Evolutionary conservation across 2,113 vertebrate species (phyloP).

Genomic region (Mobula hypostoma): DNA sequence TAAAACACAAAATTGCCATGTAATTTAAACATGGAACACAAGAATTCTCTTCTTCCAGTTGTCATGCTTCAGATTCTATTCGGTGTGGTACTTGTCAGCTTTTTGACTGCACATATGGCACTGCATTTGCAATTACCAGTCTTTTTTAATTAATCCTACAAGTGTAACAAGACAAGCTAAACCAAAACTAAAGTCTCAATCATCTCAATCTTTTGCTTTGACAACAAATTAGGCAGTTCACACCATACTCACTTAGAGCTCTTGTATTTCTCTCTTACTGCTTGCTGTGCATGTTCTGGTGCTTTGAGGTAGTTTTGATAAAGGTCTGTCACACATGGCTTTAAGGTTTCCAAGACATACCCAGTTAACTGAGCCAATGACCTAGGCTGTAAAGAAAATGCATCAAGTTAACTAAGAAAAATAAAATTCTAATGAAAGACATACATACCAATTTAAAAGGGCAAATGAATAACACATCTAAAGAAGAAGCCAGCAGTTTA

Average conservation of each 20-base stretch:
- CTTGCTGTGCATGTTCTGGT: slow-evolving; percentile 82
- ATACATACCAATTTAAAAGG: not conserved
- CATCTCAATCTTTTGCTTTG: not conserved
- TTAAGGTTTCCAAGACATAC: slow-evolving; percentile 75
- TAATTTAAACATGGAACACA: not conserved
- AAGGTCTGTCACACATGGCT: slow-evolving; percentile 81
- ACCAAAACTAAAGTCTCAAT: not conserved
- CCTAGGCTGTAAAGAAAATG: slow-evolving; percentile 59
- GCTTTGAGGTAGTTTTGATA: slow-evolving; percentile 76
- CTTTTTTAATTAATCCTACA: not conserved
- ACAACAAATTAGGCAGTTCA: not conserved
- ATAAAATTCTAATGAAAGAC: not conserved
- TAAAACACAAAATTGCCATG: not conserved
- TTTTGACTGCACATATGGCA: too few relatives aligned
- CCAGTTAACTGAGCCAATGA: slow-evolving; percentile 66
- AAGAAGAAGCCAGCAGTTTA: not conserved
- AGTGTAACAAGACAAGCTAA: not conserved
- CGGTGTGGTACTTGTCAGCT: too few relatives aligned
- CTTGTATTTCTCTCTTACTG: slow-evolving; percentile 92
- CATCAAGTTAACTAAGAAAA: not conserved
- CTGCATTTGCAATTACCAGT: too few relatives aligned
- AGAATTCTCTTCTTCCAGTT: not conserved
- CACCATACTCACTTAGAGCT: slow-evolving; percentile 68
- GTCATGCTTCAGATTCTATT: too few relatives aligned
- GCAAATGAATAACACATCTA: not conserved